phyloP scores from a whole-genome alignment of 1,140 invertebrate species.

The Homarus americanus region DNA sequence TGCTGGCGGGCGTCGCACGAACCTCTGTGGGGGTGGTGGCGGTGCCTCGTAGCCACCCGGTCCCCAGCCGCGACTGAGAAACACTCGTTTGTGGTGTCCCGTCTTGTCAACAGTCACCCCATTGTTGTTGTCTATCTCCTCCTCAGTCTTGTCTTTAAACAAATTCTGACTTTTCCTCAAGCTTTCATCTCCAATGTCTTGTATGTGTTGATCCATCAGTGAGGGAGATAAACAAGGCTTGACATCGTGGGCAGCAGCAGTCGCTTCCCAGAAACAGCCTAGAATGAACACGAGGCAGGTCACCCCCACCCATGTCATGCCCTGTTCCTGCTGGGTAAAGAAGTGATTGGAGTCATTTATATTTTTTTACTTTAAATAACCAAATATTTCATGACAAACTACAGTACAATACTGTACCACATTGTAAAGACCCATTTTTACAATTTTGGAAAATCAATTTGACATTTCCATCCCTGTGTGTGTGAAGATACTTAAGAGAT shows the following conservation, averaged over 20 bases:
- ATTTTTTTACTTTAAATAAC: too few relatives aligned
- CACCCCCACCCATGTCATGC: background rate
- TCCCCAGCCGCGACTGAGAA: slow-evolving; percentile 63
- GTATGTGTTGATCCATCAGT: background rate
- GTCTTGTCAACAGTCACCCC: background rate
- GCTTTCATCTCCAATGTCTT: background rate
- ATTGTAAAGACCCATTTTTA: too few relatives aligned
- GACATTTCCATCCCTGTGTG: too few relatives aligned
- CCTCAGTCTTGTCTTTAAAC: background rate
- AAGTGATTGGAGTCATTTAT: background rate
- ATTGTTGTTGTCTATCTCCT: slow-evolving; percentile 11
- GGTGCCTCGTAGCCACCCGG: slow-evolving; percentile 62
- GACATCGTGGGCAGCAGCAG: background rate
- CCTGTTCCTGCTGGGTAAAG: background rate
- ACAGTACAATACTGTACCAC: too few relatives aligned
- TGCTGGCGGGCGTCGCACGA: slow-evolving; percentile 20
- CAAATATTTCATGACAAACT: too few relatives aligned
- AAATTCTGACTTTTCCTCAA: background rate
- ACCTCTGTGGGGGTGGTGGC: slow-evolving; percentile 24
- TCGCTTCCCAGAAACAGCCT: background rate
- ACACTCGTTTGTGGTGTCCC: slow-evolving; percentile 45
- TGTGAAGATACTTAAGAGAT: too few relatives aligned
- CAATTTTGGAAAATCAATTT: too few relatives aligned
- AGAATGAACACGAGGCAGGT: background rate
- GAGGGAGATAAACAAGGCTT: background rate